Evolutionary conservation across 2,113 vertebrate genomes (phyloP).

Genomic region (Toxostoma redivivum): DNA sequence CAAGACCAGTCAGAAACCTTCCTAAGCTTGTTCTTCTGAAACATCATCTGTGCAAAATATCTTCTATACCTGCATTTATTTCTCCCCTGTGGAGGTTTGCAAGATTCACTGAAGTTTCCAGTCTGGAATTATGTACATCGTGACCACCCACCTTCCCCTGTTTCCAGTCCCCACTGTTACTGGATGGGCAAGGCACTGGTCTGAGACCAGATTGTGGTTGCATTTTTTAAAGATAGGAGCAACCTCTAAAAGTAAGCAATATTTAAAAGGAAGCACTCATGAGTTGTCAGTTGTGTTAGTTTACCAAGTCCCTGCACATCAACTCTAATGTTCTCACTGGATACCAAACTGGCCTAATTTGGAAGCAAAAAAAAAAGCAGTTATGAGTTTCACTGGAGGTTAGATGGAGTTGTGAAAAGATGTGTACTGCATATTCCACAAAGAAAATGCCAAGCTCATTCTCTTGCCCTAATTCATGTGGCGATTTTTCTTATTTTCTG

Average conservation of each 20-base stretch:
- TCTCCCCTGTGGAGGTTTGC: not conserved
- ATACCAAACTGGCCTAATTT: not conserved
- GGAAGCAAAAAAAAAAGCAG: not conserved
- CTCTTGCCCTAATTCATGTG: not conserved
- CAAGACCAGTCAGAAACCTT: not conserved
- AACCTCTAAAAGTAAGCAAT: not conserved
- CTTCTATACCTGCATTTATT: not conserved
- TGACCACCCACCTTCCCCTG: not conserved
- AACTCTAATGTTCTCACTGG: not conserved
- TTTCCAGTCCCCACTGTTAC: not conserved
- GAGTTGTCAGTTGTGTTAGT: not conserved
- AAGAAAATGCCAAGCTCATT: not conserved
- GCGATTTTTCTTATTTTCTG: not conserved
- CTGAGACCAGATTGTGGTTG: fast-evolving
- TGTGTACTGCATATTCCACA: not conserved
- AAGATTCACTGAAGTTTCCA: not conserved
- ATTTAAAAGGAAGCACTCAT: not conserved
- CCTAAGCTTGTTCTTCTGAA: not conserved
- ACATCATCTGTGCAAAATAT: not conserved
- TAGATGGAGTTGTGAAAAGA: not conserved
- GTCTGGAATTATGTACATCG: not conserved
- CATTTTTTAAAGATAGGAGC: not conserved
- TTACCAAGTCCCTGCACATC: not conserved
- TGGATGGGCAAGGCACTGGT: not conserved
- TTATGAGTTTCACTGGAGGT: not conserved